A percentile compares a stretch with the other conserved stretches of the same genome.
These are phyloP conservation scores for Callospermophilus lateralis DNA, from an alignment of 2,113 vertebrate genomes.

Conservation along the genomic window DNA sequence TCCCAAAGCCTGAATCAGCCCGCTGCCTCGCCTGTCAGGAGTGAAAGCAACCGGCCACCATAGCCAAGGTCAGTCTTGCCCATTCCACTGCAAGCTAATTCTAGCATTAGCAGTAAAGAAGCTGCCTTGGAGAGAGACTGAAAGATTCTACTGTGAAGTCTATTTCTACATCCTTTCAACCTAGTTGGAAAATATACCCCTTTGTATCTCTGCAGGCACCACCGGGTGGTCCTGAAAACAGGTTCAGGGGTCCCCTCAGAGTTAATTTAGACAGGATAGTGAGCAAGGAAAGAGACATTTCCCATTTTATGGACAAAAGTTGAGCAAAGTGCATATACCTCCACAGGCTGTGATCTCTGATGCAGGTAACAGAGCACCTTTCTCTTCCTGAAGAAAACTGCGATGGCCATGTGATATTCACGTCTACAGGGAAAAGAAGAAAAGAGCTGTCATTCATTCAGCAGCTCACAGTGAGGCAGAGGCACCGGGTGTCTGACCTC, in stretches of 20 bases:
- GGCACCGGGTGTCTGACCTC: fast-evolving
- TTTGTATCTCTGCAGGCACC: not conserved
- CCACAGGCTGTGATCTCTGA: not conserved
- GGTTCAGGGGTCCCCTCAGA: not conserved
- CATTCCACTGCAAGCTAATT: not conserved
- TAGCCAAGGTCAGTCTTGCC: not conserved
- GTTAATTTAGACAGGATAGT: not conserved
- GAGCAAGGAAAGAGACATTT: not conserved
- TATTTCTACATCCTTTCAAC: not conserved
- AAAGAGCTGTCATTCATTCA: not conserved
- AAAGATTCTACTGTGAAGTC: not conserved
- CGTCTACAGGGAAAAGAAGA: not conserved
- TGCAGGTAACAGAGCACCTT: not conserved
- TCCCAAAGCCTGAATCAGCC: not conserved
- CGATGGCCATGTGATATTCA: not conserved
- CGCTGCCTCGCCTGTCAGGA: not conserved
- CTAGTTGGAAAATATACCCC: not conserved
- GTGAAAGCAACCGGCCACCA: not conserved
- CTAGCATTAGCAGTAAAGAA: not conserved
- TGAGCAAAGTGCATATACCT: not conserved
- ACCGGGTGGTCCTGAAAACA: not conserved
- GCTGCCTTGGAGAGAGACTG: not conserved
- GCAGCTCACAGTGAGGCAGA: not conserved
- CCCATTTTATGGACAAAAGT: not conserved
- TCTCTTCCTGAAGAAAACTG: not conserved